Evolutionary conservation across 2,797 vertebrate species (phyloP), one percentile per base, ranked within the genome.

Genomic region (Gila robusta): DNA sequence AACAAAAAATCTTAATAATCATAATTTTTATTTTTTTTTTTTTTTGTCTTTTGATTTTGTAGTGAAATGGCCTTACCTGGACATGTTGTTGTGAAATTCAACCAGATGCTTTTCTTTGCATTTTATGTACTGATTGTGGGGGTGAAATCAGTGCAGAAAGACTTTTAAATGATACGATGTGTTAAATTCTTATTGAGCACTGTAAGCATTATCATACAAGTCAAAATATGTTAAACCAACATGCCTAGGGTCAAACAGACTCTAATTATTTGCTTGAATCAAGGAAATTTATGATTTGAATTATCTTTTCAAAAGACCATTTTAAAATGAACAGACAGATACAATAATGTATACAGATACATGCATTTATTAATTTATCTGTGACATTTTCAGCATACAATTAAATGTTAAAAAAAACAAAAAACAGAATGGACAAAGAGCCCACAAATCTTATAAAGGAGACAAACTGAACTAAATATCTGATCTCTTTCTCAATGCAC

Each of bases 81-180:
- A 64, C 77, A 59, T 28, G 54, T 62, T 59, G 21, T 59, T 41
- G 74, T 59, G 52, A 66, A 66, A 66, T 66, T 69, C 32, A 69
- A 19, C 66, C 16, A 8, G 17, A 79, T 79, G 35, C 54, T 64
- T 80, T 79, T 19, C n/a, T 19, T 12, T 80, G n/a, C 41, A 66
- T 47, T 49, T 23, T 5, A 17, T 80, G 39, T 19, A 32, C 59
- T 66, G 39, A 32, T 66, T 11, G 1, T 28, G 23, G 4, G 11
- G 4, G 4, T 21, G 6, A 16, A 64, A 44, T 49, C 14, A 66
- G 26, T 79, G n/a, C 37, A 79, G 23, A 44, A 19, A 66, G 62
- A 66, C 6, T 7, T 79, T 44, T 28, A 26, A 78, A n/a, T 54
- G 11, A 32, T 4, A 37, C 28, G 23, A 37, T 37, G 28, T 35